phyloP scores from a whole-genome alignment of 2,797 vertebrate species.

The Sphaeramia orbicularis region DNA sequence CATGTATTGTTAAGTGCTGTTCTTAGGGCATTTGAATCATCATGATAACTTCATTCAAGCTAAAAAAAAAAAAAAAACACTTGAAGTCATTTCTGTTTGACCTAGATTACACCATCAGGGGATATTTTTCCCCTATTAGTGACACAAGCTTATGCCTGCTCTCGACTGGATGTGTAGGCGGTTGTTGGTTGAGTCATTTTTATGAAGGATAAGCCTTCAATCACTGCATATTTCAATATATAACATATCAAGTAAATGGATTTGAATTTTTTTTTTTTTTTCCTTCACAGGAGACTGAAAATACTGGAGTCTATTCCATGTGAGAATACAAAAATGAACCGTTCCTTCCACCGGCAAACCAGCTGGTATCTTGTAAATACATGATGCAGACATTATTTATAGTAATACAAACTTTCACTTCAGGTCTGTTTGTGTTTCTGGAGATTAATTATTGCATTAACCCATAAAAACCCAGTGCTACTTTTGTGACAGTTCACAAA shows the following conservation, averaged over 20 bases:
- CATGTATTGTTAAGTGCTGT: constrained; percentile 45
- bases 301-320: no score
- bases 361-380: not conserved
- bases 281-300: no score
- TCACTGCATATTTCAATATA: constrained; percentile 36
- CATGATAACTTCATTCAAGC: constrained; percentile 67
- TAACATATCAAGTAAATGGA: constrained; percentile 24
- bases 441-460: constrained; percentile 42
- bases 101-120: constrained; percentile 74
- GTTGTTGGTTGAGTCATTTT: constrained; percentile 72
- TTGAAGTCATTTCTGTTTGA: constrained; percentile 65
- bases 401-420: constrained; percentile 9
- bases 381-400: not conserved
- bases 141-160: constrained; percentile 71
- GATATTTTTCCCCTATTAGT: constrained; percentile 70
- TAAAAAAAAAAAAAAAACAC: constrained; percentile 62
- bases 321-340: not conserved
- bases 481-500: no score
- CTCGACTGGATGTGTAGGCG: constrained; percentile 65
- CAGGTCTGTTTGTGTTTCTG: constrained; percentile 22
- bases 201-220: constrained; percentile 57
- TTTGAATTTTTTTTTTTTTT: no score
- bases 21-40: constrained; percentile 60
- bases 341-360: not conserved
- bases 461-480: no score